These are phyloP conservation scores for Gryon sp. DNA, from an alignment of 1,140 invertebrate species.

Conservation along the genomic window DNA sequence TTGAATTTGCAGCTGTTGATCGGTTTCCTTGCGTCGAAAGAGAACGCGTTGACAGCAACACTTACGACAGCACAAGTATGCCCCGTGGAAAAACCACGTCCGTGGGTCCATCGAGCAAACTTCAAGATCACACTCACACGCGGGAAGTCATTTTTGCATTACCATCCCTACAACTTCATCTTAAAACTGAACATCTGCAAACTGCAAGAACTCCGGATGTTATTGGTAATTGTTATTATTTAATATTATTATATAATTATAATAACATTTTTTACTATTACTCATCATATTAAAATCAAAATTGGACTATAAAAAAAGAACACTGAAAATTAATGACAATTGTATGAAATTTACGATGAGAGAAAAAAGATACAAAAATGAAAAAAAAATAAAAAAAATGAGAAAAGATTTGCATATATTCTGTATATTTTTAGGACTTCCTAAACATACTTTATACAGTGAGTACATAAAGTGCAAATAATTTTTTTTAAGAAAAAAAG, in stretches of 20 bases:
- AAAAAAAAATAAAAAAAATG: slow-evolving; percentile 7
- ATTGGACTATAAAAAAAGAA: too few species aligned
- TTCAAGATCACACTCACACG: slow-evolving; percentile 91
- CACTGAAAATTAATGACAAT: too few species aligned
- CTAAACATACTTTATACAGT: slow-evolving; percentile 78
- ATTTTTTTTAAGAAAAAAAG: background rate
- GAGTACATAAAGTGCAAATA: slow-evolving; percentile 69
- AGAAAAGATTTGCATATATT: slow-evolving; percentile 24
- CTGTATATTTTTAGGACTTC: slow-evolving; percentile 76
- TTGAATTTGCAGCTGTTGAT: slow-evolving; percentile 86
- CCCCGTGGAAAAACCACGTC: slow-evolving; percentile 76
- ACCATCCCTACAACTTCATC: slow-evolving; percentile 93
- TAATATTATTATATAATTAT: slow-evolving; percentile 10
- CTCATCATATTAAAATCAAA: too few species aligned
- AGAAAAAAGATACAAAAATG: background rate
- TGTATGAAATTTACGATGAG: background rate
- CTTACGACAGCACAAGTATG: slow-evolving; percentile 69
- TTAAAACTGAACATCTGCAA: slow-evolving; percentile 96
- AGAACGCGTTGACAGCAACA: slow-evolving; percentile 80
- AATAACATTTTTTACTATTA: too few species aligned
- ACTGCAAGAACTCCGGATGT: slow-evolving; percentile 85
- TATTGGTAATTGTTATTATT: slow-evolving; percentile 80
- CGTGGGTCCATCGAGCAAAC: slow-evolving; percentile 80
- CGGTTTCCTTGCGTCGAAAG: slow-evolving; percentile 92
- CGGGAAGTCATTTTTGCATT: slow-evolving; percentile 97